These are phyloP conservation scores for Nymphalis c-album DNA, from an alignment of 2,888 invertebrate genomes.

Conservation along the genomic window DNA sequence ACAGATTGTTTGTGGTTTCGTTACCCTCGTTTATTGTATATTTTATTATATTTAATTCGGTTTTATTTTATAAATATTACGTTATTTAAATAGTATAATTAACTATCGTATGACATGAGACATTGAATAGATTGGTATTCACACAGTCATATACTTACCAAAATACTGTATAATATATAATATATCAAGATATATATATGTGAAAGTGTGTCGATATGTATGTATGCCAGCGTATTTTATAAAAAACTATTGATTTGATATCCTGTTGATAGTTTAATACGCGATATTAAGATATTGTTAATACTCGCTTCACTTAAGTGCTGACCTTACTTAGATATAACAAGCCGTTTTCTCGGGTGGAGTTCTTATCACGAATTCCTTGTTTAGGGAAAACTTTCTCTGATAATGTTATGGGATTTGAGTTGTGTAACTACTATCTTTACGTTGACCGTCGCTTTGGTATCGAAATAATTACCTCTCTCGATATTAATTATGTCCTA, in stretches of 20 bases:
- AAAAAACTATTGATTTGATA: neutral
- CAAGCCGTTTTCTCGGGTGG: slow-evolving; percentile 23
- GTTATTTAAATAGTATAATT: slow-evolving; percentile 16
- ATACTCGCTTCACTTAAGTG: slow-evolving; percentile 9
- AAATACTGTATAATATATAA: neutral
- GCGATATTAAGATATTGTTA: neutral
- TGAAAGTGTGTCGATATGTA: neutral
- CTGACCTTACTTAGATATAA: slow-evolving; percentile 23
- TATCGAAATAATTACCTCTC: slow-evolving; percentile 74
- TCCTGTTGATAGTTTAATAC: neutral
- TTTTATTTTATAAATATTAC: slow-evolving; percentile 40
- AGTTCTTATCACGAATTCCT: slow-evolving; percentile 35
- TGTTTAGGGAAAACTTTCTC: slow-evolving; percentile 61
- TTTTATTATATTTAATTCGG: slow-evolving; percentile 49
- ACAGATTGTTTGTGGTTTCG: slow-evolving; percentile 58
- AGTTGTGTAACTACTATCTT: slow-evolving; percentile 54
- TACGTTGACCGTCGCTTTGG: slow-evolving; percentile 50
- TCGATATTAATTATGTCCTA: slow-evolving; percentile 76
- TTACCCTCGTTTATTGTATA: slow-evolving; percentile 47
- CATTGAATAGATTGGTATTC: neutral
- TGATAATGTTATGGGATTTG: slow-evolving; percentile 61
- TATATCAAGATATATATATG: no score
- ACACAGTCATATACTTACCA: neutral
- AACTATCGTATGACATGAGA: slow-evolving; percentile 14
- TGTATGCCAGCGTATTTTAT: neutral